A percentile compares a stretch with the other conserved stretches of the same genome.
Evolutionary conservation across 2,797 vertebrate species (phyloP).

Genomic region (Sus cebifrons): DNA sequence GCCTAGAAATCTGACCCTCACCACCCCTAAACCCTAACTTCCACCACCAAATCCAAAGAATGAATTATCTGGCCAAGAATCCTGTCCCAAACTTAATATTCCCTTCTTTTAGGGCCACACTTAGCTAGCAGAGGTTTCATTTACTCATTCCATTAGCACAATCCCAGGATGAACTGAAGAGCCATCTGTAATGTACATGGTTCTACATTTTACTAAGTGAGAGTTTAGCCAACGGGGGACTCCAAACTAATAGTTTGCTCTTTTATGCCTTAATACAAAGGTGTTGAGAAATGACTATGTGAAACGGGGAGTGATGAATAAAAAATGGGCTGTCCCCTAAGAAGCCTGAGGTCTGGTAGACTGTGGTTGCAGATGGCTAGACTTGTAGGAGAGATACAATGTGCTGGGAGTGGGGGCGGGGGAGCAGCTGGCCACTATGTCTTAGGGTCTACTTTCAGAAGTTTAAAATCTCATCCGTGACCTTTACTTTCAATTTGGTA

Average conservation of each 20-base stretch:
- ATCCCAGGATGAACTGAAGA: not conserved
- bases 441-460: not conserved
- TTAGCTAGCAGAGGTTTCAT: not conserved
- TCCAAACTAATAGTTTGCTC: not conserved
- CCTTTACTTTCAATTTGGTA: constrained; percentile 28
- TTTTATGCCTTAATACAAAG: constrained; percentile 35
- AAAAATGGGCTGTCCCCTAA: not conserved
- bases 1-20: not conserved
- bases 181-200: not conserved
- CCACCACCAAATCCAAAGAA: not conserved
- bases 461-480: constrained; percentile 4
- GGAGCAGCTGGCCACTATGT: not conserved
- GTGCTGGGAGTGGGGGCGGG: rapidly evolving
- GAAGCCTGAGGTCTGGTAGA: not conserved
- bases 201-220: constrained; percentile 39
- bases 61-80: constrained; percentile 26
- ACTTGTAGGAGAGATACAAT: not conserved
- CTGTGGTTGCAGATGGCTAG: not conserved
- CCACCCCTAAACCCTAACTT: not conserved
- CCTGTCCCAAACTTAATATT: not conserved
- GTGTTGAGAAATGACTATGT: not conserved
- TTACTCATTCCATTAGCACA: not conserved
- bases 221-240: not conserved
- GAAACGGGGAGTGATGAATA: not conserved
- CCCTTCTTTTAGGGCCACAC: constrained; percentile 8